Evolutionary conservation across 2,113 vertebrate species (phyloP), one percentile per base, ranked within the genome.

Genomic region (Boleophthalmus pectinirostris): DNA sequence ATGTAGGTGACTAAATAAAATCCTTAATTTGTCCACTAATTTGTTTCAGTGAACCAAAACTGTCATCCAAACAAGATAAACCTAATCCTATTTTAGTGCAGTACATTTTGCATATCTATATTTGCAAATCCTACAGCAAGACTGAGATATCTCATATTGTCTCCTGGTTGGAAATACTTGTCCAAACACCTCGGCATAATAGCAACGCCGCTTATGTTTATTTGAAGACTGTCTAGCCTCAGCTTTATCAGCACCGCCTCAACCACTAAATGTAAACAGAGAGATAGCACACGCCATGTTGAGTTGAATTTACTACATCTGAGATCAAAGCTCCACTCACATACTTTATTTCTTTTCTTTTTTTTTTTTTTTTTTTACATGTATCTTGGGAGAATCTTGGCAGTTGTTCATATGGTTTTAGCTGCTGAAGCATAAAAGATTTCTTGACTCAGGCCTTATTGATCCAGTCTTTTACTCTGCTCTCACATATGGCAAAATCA

Each of bases 401-500:
- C 72, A 70, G 33, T 64, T 43, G 38, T 43, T 43, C 10, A 10
- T 43, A 20, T 64, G 33, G 24, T n/a, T 64, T 63, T 12, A 64
- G 61, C 61, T 43, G 61, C 61, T 64, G 61, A 64, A 64, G 61
- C 61, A 21, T 64, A 21, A 38, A 64, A 58, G 67, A 82, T 77
- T 16, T 76, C 70, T 81, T 16, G 64, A 72, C 78, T 79, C 72
- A 64, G 67, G 53, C 24, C 20, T 54, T 74, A 85, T 85, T 77
- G 83, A 88, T 82, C 58, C 64, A 15, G 21, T 63, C n/a, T n/a
- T 80, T 68, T 73, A 60, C 68, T 82, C 66, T 8, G 4, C 67
- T 63, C 76, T 83, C 53, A 51, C 85, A 89, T 71, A 76, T 80
- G 80, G 77, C 75, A 47, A 35, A 56, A 83, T 88, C 82, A 74